Evolutionary conservation across 2,113 vertebrate genomes (phyloP), one percentile per base, ranked within the genome.

Genomic region (Verasper variegatus): DNA sequence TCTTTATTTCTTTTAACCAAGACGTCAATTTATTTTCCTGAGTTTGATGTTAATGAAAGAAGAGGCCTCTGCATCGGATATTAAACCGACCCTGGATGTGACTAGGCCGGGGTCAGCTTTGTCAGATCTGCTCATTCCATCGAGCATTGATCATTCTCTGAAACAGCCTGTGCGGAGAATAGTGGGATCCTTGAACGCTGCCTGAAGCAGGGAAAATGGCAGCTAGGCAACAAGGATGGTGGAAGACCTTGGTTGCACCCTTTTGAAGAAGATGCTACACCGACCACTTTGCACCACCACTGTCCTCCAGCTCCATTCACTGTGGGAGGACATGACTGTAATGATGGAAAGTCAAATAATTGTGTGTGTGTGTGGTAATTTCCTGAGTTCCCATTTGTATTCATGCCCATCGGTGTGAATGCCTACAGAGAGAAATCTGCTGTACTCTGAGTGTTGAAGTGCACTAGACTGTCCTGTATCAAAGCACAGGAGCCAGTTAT

Each of bases 151-250:
- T 66, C 59, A 24, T 70, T 67, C 60, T 71, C 71, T 63, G 47
- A 68, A 73, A 3, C 59, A 14, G 65, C 62, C 47, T 27, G 27
- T 56, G 76, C 2, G 49, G 62, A 73, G 58, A 68, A 9, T 7
- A 68, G 67, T 21, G 31, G 49, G 51, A 62, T 81, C 79, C 57
- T 86, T 85, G 73, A 77, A 78, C 75, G 70, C 67, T 45, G 58
- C 54, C 27, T 55, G 77, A 76, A 76, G 66, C 67, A 18, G 59
- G 57, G 69, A 71, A 86, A 89, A 81, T 76, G 81, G 92, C 89
- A 92, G 88, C 91, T 91, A 91, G 90, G 91, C 89, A 93, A 92
- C 91, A 68, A 65, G 84, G 54, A 80, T 63, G 74, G 54, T 71
- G 57, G 54, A 61, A 84, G 73, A 74, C 80, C 55, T 82, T 69